Conservation (phyloP, 1,140 invertebrate species). For the Zaprionus capensis region DNA sequence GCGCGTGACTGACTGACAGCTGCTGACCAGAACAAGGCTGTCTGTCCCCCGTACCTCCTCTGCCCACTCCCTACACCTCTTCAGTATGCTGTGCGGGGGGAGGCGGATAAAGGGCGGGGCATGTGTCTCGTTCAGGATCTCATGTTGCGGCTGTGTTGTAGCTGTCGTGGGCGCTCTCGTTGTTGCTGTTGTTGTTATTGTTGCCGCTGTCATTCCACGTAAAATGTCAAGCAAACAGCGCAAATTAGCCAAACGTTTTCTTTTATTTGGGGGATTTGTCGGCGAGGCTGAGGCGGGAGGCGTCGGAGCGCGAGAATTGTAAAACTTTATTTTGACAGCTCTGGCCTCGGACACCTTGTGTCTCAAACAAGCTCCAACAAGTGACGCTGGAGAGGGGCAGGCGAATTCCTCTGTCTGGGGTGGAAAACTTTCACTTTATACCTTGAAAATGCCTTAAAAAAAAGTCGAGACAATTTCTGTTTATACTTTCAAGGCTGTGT, state of each 20-base stretch:
- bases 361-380: conserved; percentile 27
- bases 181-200: conserved; percentile 17
- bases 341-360: conserved; percentile 68
- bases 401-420: conserved; percentile 10
- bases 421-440: conserved; percentile 35
- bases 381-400: not conserved
- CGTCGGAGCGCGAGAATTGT: conserved; percentile 63
- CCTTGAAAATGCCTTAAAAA: conserved; percentile 40
- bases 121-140: conserved; percentile 37
- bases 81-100: not conserved
- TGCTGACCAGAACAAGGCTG: conserved; percentile 48
- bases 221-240: conserved; percentile 74
- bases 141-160: conserved; percentile 63
- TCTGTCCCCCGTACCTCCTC: not conserved
- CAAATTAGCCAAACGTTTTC: conserved; percentile 72
- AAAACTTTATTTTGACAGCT: conserved; percentile 81
- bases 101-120: not conserved
- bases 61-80: not conserved
- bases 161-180: conserved; percentile 32
- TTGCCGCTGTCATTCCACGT: conserved; percentile 53
- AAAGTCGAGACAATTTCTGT: conserved; percentile 1
- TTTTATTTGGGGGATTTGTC: conserved; percentile 26
- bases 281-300: not conserved
- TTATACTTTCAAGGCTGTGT: conserved; percentile 1
- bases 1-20: conserved; percentile 58